Base-by-base conservation (phyloP, 2,888 invertebrate genomes). In the Rhaphigaster nebulosa region DNA sequence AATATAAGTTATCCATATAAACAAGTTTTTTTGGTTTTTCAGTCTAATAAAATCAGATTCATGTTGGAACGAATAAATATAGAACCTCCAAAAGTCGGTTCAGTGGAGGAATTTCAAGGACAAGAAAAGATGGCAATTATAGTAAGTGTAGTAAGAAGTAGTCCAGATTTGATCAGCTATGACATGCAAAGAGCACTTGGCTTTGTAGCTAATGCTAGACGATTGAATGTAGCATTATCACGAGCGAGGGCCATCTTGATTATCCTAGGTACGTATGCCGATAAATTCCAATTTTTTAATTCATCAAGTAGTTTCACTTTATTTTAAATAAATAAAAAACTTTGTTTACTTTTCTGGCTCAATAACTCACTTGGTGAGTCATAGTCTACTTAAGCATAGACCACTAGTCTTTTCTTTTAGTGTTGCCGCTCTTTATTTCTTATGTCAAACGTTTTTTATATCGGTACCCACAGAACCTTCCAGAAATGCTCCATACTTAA, bases 141-240 rank as follows among this genome's bases (percentile, higher is more conserved):
- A 45, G 94, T 98, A 70, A 97, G 97, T 0, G 96, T 97, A 70
- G 96, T 92, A 84, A 94, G 94, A n/a, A 93, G 93, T 88, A 89
- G 88, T 29, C 93, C 94, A 18, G 93, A 93, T 23, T 93, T 94
- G 80, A 93, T 94, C 41, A 91, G 95, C 34, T 90, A 93, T 0
- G 95, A 96, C 92, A 91, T 95, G 8, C 94, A 93, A 90, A 94
- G 95, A 92, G 94, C 95, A n/a, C 93, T 98, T 56, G 97, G 97
- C 3, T 98, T 98, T 93, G 94, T 98, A 0, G 94, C 95, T 38
- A 96, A 96, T 92, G 96, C 96, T 0, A 96, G 97, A 93, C 95
- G 98, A 91, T 95, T 98, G 92, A 99, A 99, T 94, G 99, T 99
- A 0, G 96, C 98, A 1, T 95, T 98, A 88, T 98, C 98, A 0